Evolutionary conservation across 2,113 vertebrate species (phyloP).

Genomic region (Otis tarda): DNA sequence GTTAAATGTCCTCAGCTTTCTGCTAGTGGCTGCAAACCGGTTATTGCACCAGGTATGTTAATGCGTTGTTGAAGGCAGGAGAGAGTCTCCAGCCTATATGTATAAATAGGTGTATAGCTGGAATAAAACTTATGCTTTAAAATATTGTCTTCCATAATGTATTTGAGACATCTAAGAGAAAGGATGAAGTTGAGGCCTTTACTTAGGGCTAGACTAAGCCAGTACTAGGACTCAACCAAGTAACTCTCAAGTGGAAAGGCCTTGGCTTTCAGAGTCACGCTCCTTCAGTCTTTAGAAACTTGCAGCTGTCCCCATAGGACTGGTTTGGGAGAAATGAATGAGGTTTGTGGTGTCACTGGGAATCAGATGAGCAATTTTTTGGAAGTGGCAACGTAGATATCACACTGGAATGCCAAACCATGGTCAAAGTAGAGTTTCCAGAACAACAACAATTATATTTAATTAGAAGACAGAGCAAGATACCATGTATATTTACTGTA

Average conservation of each 20-base stretch:
- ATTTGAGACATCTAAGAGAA: neutral
- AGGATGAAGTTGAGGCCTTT: neutral
- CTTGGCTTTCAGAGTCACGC: neutral
- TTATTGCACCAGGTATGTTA: conserved; percentile 86
- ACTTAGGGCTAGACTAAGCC: neutral
- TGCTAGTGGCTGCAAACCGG: conserved; percentile 78
- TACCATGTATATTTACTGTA: neutral
- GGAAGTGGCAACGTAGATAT: neutral
- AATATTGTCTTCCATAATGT: neutral
- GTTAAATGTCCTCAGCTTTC: conserved; percentile 83
- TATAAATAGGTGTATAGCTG: fast-evolving
- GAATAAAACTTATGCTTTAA: neutral
- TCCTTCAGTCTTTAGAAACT: neutral
- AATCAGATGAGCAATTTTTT: neutral
- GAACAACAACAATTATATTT: neutral
- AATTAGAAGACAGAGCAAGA: neutral
- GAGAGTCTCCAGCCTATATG: neutral
- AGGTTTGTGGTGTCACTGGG: neutral
- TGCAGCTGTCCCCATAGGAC: neutral
- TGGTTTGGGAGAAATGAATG: neutral
- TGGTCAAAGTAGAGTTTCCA: neutral
- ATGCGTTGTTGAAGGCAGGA: fast-evolving
- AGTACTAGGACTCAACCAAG: neutral
- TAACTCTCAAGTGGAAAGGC: neutral
- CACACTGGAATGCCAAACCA: neutral